Evolutionary conservation across 2,888 invertebrate genomes (phyloP), one percentile per base, ranked within the genome.

Genomic region (Ophraella communa): DNA sequence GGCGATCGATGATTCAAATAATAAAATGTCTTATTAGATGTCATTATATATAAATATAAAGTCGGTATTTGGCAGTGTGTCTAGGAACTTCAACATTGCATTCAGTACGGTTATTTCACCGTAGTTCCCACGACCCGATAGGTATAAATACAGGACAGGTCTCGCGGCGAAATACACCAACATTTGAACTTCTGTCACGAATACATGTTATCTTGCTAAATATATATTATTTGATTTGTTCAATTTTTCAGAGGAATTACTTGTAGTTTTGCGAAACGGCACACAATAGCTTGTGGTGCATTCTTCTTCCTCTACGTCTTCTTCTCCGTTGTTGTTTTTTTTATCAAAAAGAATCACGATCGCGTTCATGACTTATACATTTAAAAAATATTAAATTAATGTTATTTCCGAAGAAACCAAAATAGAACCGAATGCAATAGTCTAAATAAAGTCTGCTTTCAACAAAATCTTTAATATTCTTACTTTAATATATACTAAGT

Each of bases 141-240:
- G 60, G 52, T 60, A 60, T 60, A 60, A 60, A 60, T 60, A 27
- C 60, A 60, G 60, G 60, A 60, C 60, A 60, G 52, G 52, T 60
- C 60, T 52, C 52, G 60, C 52, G 60, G 60, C 60, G 52, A 60
- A 60, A 60, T 60, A 60, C 33, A 60, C 52, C 23, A 60, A 60
- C 60, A 60, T 60, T 60, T 52, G 52, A 60, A 60, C 60, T 60
- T 60, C 60, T 60, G 60, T 60, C 60, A 60, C 60, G 60, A 60
- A 52, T 52, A 27, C 60, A 44, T 44, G 60, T 53, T 60, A 60
- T 60, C 60, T 60, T 52, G 47, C 60, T 60, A 60, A 60, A 60
- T 60, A 60, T 60, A 60, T 60, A 60, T 60, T 60, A 60, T 60
- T 60, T 60, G 60, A 60, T 60, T 60, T 60, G 60, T 27, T 60